Evolutionary conservation across 2,888 invertebrate species (phyloP), one percentile per base, ranked within the genome.

Genomic region (Chrysolina americana): DNA sequence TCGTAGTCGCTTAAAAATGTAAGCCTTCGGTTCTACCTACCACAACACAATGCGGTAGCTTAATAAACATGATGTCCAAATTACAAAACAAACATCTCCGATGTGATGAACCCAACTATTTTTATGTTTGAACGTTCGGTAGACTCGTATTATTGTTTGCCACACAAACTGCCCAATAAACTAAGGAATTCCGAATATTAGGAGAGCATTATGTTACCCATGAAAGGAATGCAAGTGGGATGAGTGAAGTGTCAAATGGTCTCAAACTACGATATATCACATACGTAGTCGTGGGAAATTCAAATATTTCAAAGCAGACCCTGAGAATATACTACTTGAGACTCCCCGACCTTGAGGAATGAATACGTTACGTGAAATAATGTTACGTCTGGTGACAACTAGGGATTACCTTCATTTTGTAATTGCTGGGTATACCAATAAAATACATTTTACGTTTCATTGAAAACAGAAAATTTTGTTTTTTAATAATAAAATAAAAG

Each of bases 281-380:
- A 66, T 59, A 47, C 47, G 71, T 47, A 15, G 65, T 62, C 71
- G 71, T 71, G 71, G 66, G 71, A 71, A 71, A 71, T 66, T 36
- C 53, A 41, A 64, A 44, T 48, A 63, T 36, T 70, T 70, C 70
- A 53, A 66, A 59, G 59, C 9, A 47, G 36, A 9, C 59, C 59
- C 59, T 59, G 59, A 28, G 59, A 59, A 59, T 59, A 59, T 28
- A 59, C 36, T 28, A 28, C 28, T 59, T n/a, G n/a, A 59, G 59
- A 36, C 36, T 36, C 36, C 36, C 36, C 59, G 59, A 15, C 59
- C n/a, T 59, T 28, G 59, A 10, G 23, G 56, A 4, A 21, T 36
- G n/a, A 47, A 47, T 4, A 47, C 8, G 15, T 36, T 59, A 59
- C 59, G 36, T 59, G 59, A 59, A 23, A 36, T 15, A 59, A 59